Base-by-base conservation (phyloP, 1,140 invertebrate genomes). In the Colletes gigas region DNA sequence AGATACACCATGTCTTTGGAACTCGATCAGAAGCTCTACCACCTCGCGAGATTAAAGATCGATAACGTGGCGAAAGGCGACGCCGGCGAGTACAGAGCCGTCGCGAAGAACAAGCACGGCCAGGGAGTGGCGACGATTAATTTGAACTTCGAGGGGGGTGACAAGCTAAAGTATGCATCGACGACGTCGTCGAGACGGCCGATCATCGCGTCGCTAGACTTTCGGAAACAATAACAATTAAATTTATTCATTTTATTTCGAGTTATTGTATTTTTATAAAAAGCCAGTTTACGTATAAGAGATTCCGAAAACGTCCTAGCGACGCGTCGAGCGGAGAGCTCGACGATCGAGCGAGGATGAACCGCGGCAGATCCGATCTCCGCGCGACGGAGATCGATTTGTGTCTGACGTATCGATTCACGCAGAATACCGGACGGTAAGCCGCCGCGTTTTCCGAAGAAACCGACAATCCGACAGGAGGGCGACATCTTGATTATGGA, bases 401-500 rank as follows among this genome's bases (percentile, higher is more conserved):
- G 19, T 73, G 14, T 75, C 62, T 87, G 75, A 87, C 78, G 62
- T 79, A 63, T 84, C 78, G 75, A 84, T 87, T 84, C 88, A 86
- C 69, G 21, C 74, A 98, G 98, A 96, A 98, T 98, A 94, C 97
- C 98, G 47, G 97, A 98, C 88, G 98, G 98, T 83, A 99, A 99
- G 94, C 96, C 98, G 78, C 98, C 98, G 65, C 95, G 98, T 88
- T 99, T 99, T 93, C 98, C 98, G 62, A 99, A 99, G 95, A 99
- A 99, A 93, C 98, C 98, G 71, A 98, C 98, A 50, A 99, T 99
- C 87, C 96, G 97, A 87, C 98, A 99, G 94, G 97, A 98, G 82
- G 98, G 98, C 62, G 98, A 99, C 92, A 92, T 97, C 70, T 95
- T 99, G 84, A 96, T 99, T 85, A 98, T 99, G 98, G 98, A 99